Base-by-base conservation (phyloP, 2,888 invertebrate genomes). In the Eucriotettix oculatus region DNA sequence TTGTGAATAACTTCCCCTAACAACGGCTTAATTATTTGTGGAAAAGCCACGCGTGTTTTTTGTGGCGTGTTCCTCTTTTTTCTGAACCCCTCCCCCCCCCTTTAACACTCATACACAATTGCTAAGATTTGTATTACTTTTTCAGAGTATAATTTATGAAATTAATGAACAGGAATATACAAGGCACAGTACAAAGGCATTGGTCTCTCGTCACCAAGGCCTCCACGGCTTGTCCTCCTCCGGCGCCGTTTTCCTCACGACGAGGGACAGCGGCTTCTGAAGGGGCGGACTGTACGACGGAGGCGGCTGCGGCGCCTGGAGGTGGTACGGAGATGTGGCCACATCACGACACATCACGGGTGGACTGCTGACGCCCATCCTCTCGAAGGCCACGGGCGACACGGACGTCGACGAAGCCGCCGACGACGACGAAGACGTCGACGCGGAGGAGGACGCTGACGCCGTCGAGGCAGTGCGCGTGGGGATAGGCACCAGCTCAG, bases 161-260 rank as follows among this genome's bases (percentile, higher is more conserved):
- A 29, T 29, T 29, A 29, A 29, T 29, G 29, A 29, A 29, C 29
- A 29, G 29, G 7, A 29, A 29, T 29, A 29, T 29, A 29, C 29
- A 29, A 29, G 29, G 29, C 29, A 29, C 29, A 29, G 29, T 29
- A 29, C 29, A 29, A 29, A 29, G 29, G n/a, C 9, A 29, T 29
- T 29, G 29, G 29, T 29, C 29, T 2, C 29, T 29, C 9, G 16
- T 63, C 62, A 87, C 90, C 89, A 90, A 3, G 89, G 89, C 69
- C 89, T 79, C 89, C 90, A 90, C 41, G 87, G 87, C 69, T 85
- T 85, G 54, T 87, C 86, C 68, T 86, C 86, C 63, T 79, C 77
- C 63, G 75, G 74, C 60, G 43, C 43, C 10, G 76, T 75, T 76
- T 79, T 86, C 69, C 82, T 82, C 67, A 86, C 87, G 16, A 89